Conservation (phyloP, 2,888 invertebrate species). For the Pedicia rivosa region DNA sequence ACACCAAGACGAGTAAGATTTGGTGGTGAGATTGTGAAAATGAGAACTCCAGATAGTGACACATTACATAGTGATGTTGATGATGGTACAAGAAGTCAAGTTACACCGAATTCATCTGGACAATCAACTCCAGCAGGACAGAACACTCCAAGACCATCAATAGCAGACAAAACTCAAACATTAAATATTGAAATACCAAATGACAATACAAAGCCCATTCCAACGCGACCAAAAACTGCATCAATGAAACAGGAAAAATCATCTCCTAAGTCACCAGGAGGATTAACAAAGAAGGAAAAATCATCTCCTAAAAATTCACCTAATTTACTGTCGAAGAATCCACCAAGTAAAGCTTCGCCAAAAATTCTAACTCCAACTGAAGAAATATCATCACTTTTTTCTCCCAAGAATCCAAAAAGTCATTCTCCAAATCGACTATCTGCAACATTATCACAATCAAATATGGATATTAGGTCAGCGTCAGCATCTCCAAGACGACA, state of each 20-base stretch:
- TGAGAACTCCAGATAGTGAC: slow-evolving; percentile 73
- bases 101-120: neutral
- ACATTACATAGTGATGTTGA: slow-evolving; percentile 43
- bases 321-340: too few relatives aligned
- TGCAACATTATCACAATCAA: slow-evolving; percentile 21
- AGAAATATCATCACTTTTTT: neutral
- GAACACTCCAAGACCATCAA: too few relatives aligned
- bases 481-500: slow-evolving; percentile 20
- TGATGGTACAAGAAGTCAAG: slow-evolving; percentile 13
- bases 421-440: slow-evolving; percentile 14
- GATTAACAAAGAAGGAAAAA: too few relatives aligned
- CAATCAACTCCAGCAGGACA: neutral
- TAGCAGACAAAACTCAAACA: slow-evolving; percentile 2
- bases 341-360: too few relatives aligned
- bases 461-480: too few relatives aligned
- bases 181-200: slow-evolving; percentile 22
- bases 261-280: too few relatives aligned
- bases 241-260: too few relatives aligned
- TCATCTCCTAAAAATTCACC: too few relatives aligned
- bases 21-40: slow-evolving; percentile 74
- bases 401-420: slow-evolving; percentile 4
- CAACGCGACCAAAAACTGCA: slow-evolving; percentile 9
- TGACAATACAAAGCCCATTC: slow-evolving; percentile 27
- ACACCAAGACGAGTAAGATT: slow-evolving; percentile 62
- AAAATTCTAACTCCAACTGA: too few relatives aligned